These are phyloP conservation scores for Crambe crambe DNA, from an alignment of 37 sponge, comb jelly and placozoan genomes.

Conservation along the genomic window DNA sequence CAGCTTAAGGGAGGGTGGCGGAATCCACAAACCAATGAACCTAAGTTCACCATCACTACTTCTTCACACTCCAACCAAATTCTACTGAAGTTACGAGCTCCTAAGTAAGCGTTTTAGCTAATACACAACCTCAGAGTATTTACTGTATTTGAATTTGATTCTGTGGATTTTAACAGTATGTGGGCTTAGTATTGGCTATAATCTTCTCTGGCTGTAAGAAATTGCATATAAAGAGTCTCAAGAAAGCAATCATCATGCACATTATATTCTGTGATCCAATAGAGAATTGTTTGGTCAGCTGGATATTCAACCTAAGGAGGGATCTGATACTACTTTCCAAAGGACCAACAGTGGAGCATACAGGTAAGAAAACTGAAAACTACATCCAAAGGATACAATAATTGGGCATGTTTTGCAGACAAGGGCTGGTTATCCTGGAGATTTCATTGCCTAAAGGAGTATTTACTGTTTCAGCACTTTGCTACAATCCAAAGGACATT, in stretches of 20 bases:
- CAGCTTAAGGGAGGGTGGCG: slow-evolving; percentile 35
- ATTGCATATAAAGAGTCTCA: not conserved
- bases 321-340: not conserved
- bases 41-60: slow-evolving; percentile 39
- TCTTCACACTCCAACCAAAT: slow-evolving; percentile 7
- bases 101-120: slow-evolving; percentile 33
- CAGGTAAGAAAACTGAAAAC: not conserved
- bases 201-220: too few relatives aligned
- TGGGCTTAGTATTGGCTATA: not conserved
- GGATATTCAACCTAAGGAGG: not conserved
- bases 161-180: not conserved
- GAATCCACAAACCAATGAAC: not conserved
- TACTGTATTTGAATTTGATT: too few relatives aligned
- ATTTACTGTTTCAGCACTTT: slow-evolving; percentile 6
- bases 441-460: slow-evolving; percentile 33
- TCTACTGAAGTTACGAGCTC: slow-evolving; percentile 44
- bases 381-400: not conserved
- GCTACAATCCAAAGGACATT: not conserved
- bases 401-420: not conserved
- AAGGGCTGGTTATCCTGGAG: slow-evolving; percentile 41
- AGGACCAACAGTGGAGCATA: slow-evolving; percentile 8
- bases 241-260: not conserved
- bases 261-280: not conserved
- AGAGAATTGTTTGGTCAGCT: slow-evolving; percentile 12
- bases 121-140: too few relatives aligned